These are phyloP conservation scores for Diachasma alloeum DNA, from an alignment of 1,140 invertebrate genomes.

Conservation along the genomic window DNA sequence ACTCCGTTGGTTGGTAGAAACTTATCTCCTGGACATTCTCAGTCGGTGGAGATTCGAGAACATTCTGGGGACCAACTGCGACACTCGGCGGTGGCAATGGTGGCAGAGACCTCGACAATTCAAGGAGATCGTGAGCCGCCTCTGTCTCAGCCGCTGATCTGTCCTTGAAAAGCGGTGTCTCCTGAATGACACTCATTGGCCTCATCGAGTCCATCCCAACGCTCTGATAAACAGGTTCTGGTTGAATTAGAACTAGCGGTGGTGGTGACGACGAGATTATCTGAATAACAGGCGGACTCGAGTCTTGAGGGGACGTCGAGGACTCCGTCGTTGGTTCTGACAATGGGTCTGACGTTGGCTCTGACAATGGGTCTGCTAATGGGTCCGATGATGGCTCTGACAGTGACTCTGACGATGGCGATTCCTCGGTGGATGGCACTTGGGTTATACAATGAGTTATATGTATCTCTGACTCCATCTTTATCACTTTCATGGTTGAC, in stretches of 20 bases:
- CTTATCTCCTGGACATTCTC: slow-evolving; percentile 62
- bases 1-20: slow-evolving; percentile 57
- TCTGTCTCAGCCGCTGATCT: slow-evolving; percentile 82
- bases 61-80: slow-evolving; percentile 60
- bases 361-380: neutral
- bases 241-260: neutral
- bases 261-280: neutral
- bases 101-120: slow-evolving; percentile 80
- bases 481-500: neutral
- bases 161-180: slow-evolving; percentile 64
- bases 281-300: neutral
- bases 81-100: slow-evolving; percentile 75
- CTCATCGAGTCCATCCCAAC: neutral
- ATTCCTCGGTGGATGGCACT: neutral
- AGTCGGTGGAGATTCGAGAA: slow-evolving; percentile 58
- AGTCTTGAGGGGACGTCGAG: neutral
- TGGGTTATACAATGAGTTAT: neutral
- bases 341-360: neutral
- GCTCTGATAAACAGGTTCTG: neutral
- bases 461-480: neutral
- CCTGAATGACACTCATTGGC: slow-evolving; percentile 17
- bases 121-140: slow-evolving; percentile 85
- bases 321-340: neutral
- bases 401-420: slow-evolving; percentile 2
- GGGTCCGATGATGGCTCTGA: neutral